phyloP scores from a whole-genome alignment of 2,797 vertebrate species.

The Arnoldichthys spilopterus region DNA sequence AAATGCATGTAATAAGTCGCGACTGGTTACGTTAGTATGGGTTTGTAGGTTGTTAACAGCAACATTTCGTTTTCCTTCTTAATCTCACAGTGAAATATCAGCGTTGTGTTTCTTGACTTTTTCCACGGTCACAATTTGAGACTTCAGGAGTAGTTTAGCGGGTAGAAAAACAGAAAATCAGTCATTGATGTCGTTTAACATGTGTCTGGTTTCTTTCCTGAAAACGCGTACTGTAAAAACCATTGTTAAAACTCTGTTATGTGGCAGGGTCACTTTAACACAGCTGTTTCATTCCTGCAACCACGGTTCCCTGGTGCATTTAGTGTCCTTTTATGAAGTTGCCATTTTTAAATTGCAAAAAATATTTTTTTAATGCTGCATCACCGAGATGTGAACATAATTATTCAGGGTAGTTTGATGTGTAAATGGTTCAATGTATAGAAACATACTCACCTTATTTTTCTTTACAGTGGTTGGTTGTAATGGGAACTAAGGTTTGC shows the following conservation, averaged over 20 bases:
- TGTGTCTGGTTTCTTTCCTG: neutral
- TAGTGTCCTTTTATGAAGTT: too few relatives aligned
- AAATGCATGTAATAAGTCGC: neutral
- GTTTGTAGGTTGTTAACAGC: neutral
- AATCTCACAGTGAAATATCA: too few relatives aligned
- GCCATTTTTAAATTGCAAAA: too few relatives aligned
- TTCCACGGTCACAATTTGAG: neutral
- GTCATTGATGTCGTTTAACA: neutral
- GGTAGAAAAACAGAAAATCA: neutral
- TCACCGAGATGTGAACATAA: too few relatives aligned
- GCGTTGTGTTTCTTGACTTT: neutral
- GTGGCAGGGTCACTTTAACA: neutral
- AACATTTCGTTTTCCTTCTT: neutral
- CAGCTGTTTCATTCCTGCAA: too few relatives aligned
- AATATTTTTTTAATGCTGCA: too few relatives aligned
- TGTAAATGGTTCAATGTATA: too few relatives aligned
- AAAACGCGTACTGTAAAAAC: neutral
- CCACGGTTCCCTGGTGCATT: too few relatives aligned
- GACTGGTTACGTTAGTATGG: neutral
- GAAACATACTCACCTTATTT: too few relatives aligned
- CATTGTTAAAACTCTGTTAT: neutral
- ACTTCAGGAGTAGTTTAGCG: neutral
- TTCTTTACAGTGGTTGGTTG: too few relatives aligned
- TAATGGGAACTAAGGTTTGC: too few relatives aligned
- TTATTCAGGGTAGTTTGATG: too few relatives aligned